These are phyloP conservation scores for Parasteatoda lunata DNA, from an alignment of 2,888 invertebrate species.

Conservation along the genomic window DNA sequence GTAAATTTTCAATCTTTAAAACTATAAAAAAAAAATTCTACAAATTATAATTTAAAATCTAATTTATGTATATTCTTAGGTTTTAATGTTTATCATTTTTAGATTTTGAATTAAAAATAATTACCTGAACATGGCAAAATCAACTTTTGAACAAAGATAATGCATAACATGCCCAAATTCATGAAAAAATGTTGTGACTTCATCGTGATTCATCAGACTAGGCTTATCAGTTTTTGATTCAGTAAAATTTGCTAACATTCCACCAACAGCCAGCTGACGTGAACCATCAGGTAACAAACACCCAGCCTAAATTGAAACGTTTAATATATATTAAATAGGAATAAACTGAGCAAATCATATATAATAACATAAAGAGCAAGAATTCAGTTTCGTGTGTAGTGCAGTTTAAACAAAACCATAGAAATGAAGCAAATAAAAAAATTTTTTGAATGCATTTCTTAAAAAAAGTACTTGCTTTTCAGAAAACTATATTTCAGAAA, in stretches of 20 bases:
- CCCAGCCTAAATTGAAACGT: slow-evolving; percentile 72
- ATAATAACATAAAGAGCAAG: too few relatives aligned
- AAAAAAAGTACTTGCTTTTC: too few relatives aligned
- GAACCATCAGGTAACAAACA: slow-evolving; percentile 72
- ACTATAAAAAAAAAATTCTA: neutral
- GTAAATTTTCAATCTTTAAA: too few relatives aligned
- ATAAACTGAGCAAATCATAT: neutral
- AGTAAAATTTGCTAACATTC: slow-evolving; percentile 77
- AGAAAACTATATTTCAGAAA: too few relatives aligned
- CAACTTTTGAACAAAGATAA: slow-evolving; percentile 75
- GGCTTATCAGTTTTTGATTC: slow-evolving; percentile 76
- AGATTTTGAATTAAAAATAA: neutral
- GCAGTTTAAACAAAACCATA: too few relatives aligned
- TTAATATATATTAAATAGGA: neutral
- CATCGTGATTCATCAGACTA: slow-evolving; percentile 76
- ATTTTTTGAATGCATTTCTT: too few relatives aligned
- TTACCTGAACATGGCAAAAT: slow-evolving; percentile 75
- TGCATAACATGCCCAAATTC: slow-evolving; percentile 78
- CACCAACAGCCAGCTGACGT: slow-evolving; percentile 75
- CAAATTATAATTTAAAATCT: neutral
- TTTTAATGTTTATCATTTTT: too few relatives aligned
- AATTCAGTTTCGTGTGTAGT: too few relatives aligned
- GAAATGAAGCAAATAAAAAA: too few relatives aligned
- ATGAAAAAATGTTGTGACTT: slow-evolving; percentile 77
- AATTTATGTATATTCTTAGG: too few relatives aligned